Evolutionary conservation across 2,113 vertebrate species (phyloP).

Genomic region (Terrapene triunguis): DNA sequence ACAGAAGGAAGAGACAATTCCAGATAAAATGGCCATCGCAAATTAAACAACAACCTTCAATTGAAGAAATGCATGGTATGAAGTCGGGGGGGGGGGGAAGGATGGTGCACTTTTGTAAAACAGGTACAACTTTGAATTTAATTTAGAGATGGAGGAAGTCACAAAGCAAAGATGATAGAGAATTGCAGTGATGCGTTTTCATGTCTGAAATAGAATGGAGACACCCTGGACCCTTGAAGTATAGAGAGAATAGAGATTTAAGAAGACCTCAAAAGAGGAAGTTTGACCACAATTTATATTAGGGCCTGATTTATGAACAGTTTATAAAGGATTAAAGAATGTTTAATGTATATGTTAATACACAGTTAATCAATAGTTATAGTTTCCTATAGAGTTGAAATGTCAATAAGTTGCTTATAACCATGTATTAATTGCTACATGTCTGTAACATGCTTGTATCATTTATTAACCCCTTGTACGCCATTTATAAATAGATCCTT

Average conservation of each 20-base stretch:
- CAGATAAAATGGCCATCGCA: neutral
- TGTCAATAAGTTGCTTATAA: conserved; percentile 14
- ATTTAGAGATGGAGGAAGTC: neutral
- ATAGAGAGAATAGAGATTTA: conserved; percentile 27
- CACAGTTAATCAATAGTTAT: neutral
- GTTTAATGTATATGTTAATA: conserved; percentile 35
- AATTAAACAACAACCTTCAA: conserved; percentile 32
- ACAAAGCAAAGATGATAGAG: neutral
- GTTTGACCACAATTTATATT: neutral
- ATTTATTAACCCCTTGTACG: neutral
- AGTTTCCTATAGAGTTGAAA: neutral
- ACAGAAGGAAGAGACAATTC: neutral
- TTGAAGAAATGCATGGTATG: neutral
- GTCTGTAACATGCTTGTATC: neutral
- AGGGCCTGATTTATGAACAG: conserved; percentile 33
- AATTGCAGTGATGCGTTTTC: neutral
- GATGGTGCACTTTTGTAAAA: neutral
- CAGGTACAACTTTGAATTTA: neutral
- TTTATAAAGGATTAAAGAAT: conserved; percentile 28
- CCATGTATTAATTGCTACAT: conserved; percentile 6
- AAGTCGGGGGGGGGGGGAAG: neutral
- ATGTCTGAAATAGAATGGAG: neutral
- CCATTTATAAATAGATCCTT: neutral
- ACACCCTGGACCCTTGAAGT: neutral
- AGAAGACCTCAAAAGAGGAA: conserved; percentile 1